These are phyloP conservation scores for Acyrthosiphon pisum DNA, from an alignment of 1,140 invertebrate genomes.

Conservation along the genomic window DNA sequence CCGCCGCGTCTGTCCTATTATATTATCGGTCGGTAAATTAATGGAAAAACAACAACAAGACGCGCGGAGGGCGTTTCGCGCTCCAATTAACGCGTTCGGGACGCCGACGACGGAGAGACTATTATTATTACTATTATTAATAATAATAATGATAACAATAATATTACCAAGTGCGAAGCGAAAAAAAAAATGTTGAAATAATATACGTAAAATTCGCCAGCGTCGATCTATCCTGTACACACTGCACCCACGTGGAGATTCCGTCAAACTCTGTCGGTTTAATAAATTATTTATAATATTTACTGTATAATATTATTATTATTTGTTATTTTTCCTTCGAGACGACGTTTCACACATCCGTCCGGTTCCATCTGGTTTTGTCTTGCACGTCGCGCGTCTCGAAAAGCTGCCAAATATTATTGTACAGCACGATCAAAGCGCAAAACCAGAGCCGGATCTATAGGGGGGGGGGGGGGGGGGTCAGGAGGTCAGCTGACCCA, in stretches of 20 bases:
- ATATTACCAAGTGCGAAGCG: not conserved
- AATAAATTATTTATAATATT: not conserved
- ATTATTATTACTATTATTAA: too few species aligned
- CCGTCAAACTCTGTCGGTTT: not conserved
- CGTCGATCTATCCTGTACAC: not conserved
- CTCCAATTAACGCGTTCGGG: slow-evolving; percentile 54
- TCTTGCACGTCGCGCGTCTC: too few species aligned
- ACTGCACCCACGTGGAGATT: not conserved
- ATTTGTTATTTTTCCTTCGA: too few species aligned
- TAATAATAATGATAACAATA: slow-evolving; percentile 40
- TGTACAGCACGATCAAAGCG: not conserved
- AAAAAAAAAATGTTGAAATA: slow-evolving; percentile 3
- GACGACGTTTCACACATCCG: too few species aligned
- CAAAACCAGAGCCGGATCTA: too few species aligned
- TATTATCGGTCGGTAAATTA: slow-evolving; percentile 55
- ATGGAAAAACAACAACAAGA: slow-evolving; percentile 55
- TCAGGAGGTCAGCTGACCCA: too few species aligned
- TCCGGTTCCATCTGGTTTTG: too few species aligned
- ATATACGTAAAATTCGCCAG: not conserved
- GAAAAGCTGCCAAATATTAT: not conserved
- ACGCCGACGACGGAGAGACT: slow-evolving; percentile 18
- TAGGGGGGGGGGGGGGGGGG: too few species aligned
- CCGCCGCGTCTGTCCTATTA: not conserved
- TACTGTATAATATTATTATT: too few species aligned
- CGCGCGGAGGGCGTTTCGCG: slow-evolving; percentile 25